These are phyloP conservation scores for Pionites leucogaster DNA, from an alignment of 2,113 vertebrate species.

Conservation along the genomic window DNA sequence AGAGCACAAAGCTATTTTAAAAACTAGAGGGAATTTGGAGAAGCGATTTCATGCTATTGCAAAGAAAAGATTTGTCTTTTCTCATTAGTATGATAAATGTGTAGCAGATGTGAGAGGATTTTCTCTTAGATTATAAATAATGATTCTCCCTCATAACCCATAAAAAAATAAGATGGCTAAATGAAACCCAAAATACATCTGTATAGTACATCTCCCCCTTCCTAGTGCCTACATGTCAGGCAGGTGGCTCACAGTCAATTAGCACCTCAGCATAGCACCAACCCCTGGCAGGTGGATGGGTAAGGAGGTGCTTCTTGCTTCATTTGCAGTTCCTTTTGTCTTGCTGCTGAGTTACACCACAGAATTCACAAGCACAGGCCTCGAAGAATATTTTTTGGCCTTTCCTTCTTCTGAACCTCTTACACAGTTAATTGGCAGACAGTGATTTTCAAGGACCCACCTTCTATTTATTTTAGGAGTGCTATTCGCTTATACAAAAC, in stretches of 20 bases:
- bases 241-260: constrained; percentile 21
- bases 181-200: not conserved
- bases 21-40: constrained; percentile 33
- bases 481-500: not conserved
- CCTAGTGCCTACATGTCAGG: not conserved
- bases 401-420: not conserved
- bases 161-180: not conserved
- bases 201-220: not conserved
- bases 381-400: not conserved
- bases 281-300: not conserved
- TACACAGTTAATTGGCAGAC: not conserved
- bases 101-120: constrained; percentile 33
- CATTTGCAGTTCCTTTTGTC: constrained; percentile 37
- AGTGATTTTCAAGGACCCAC: not conserved
- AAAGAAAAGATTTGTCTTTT: constrained; percentile 54
- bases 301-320: not conserved
- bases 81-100: not conserved
- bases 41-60: constrained; percentile 35
- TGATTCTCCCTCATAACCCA: not conserved
- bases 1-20: constrained; percentile 57
- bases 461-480: not conserved
- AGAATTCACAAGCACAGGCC: not conserved
- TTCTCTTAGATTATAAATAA: constrained; percentile 11
- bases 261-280: constrained; percentile 12
- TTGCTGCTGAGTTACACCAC: not conserved